Conservation (phyloP, 2,797 vertebrate genomes). For the Myotis pilosus region DNA sequence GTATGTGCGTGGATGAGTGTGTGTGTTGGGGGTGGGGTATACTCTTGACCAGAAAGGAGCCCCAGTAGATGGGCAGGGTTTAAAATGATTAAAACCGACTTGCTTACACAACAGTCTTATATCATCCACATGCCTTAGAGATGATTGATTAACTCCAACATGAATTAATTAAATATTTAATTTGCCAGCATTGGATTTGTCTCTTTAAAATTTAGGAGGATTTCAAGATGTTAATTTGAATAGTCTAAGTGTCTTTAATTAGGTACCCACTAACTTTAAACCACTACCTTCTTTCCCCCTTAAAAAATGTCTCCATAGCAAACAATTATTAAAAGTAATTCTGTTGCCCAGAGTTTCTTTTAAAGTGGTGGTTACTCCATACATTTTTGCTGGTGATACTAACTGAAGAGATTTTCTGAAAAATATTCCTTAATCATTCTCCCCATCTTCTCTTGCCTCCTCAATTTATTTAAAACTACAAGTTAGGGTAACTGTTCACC, state of each 20-base stretch:
- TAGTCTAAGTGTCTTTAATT: conserved; percentile 11
- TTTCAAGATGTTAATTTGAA: conserved; percentile 39
- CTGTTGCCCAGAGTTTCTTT: background rate
- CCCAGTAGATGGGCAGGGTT: background rate
- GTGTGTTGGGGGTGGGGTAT: background rate
- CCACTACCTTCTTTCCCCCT: background rate
- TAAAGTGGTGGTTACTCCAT: background rate
- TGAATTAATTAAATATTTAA: conserved; percentile 61
- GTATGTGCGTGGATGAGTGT: background rate
- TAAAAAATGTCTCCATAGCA: conserved; percentile 12
- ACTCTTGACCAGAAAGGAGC: conserved; percentile 26
- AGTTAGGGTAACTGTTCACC: background rate
- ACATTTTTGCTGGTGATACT: background rate
- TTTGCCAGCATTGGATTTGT: background rate
- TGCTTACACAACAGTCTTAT: background rate
- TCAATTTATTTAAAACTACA: background rate
- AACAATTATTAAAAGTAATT: conserved; percentile 40
- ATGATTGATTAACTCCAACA: conserved; percentile 43
- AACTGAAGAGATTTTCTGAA: conserved; percentile 20
- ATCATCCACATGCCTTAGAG: conserved; percentile 9
- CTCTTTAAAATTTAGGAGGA: conserved; percentile 36
- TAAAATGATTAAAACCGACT: conserved; percentile 5
- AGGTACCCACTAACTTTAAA: background rate
- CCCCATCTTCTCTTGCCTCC: background rate
- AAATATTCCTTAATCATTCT: background rate